A percentile compares a stretch with the other conserved stretches of the same genome.
Evolutionary conservation across 92 coral and sea anemone species (phyloP).

Genomic region (Umimayanthus kanabou): DNA sequence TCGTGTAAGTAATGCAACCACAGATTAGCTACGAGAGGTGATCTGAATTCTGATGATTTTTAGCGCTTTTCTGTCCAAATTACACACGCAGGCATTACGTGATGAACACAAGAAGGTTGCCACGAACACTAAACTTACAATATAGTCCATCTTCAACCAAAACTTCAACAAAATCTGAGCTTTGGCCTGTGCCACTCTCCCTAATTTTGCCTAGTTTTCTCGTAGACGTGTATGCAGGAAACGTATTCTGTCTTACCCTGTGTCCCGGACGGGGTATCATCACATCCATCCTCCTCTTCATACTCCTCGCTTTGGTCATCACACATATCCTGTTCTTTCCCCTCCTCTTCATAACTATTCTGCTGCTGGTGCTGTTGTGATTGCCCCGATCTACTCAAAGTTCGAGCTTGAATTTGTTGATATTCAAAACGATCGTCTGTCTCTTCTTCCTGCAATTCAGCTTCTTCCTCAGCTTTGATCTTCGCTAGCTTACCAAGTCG

Average conservation of each 20-base stretch:
- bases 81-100: too few species aligned
- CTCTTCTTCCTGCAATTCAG: conserved; percentile 58
- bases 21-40: too few species aligned
- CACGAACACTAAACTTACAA: too few species aligned
- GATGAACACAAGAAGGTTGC: too few species aligned
- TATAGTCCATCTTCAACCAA: too few species aligned
- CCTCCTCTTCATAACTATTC: conserved; percentile 41
- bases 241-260: background rate
- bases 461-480: conserved; percentile 86
- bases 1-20: too few species aligned
- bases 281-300: conserved; percentile 23
- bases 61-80: too few species aligned
- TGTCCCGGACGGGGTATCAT: conserved; percentile 14
- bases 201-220: background rate
- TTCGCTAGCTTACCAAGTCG: conserved; percentile 85
- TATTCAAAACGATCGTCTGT: conserved; percentile 45
- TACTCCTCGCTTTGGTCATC: conserved; percentile 9
- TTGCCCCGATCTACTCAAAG: background rate
- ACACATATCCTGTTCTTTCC: conserved; percentile 31
- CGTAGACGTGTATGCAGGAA: background rate
- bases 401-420: conserved; percentile 30
- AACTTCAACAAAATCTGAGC: too few species aligned
- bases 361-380: conserved; percentile 9
- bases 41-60: too few species aligned
- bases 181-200: background rate